phyloP scores from a whole-genome alignment of 2,888 invertebrate genomes.

The Eumerus sabulonum region DNA sequence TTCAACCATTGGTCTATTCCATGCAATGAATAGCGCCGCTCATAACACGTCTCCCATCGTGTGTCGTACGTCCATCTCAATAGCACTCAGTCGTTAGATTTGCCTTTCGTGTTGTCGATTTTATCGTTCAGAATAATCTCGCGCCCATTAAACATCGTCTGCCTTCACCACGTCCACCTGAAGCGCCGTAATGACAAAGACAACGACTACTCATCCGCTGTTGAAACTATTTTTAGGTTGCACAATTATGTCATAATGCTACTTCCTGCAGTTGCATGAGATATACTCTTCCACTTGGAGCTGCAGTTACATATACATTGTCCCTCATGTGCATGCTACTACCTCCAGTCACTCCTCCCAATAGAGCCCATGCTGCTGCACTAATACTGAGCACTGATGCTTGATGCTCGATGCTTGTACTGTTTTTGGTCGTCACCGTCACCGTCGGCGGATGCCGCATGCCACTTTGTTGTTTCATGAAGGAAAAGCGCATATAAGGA shows the following conservation, averaged over 20 bases:
- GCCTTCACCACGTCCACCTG: slow-evolving; percentile 43
- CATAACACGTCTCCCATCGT: neutral
- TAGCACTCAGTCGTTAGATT: slow-evolving; percentile 6
- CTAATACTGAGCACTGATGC: too few relatives aligned
- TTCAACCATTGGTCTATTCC: neutral
- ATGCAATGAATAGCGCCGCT: neutral
- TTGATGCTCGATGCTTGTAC: too few relatives aligned
- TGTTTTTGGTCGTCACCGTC: too few relatives aligned
- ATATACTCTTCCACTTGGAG: neutral
- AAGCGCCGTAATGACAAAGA: slow-evolving; percentile 12
- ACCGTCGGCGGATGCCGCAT: slow-evolving; percentile 43
- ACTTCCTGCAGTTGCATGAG: neutral
- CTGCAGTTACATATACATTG: neutral
- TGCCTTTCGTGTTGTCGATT: slow-evolving; percentile 8
- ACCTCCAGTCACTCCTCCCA: too few relatives aligned
- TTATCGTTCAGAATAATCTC: slow-evolving; percentile 49
- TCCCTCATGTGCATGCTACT: neutral
- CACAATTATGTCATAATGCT: slow-evolving; percentile 60
- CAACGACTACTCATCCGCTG: slow-evolving; percentile 14
- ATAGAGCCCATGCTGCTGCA: too few relatives aligned
- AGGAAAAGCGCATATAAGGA: slow-evolving; percentile 27
- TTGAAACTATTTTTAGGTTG: slow-evolving; percentile 61
- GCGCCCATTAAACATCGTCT: slow-evolving; percentile 45
- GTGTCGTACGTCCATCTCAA: neutral
- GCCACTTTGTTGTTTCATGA: slow-evolving; percentile 58